Base-by-base conservation (phyloP, 92 coral and sea anemone species). In the Phenganax stokvisi region DNA sequence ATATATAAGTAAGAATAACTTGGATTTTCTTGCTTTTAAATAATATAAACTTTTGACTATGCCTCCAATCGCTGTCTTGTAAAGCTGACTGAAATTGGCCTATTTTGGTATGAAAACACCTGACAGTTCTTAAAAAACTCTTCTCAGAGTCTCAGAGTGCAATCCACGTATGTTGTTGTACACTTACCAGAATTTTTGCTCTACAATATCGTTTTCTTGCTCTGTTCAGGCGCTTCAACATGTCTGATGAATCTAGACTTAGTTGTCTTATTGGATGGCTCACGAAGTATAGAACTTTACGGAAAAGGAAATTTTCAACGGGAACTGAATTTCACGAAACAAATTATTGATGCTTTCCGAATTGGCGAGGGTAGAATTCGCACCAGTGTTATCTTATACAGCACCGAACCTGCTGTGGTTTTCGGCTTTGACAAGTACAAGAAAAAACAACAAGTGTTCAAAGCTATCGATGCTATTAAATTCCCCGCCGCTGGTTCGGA, bases 181-280 rank as follows among this genome's bases (percentile, higher is more conserved):
- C 25, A 20, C 5, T 37, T 37, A 37, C 47, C 47, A 37, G 47
- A 37, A 37, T 2, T 37, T 37, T 37, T 5, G 5, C 47, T 37
- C 12, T 73, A 25, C 1, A 73, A 12, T 54, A 11, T 27, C 51
- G 7, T 20, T 30, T 31, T 30, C 58, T 57, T 10, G 57, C 81
- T 2, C 59, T 28, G 30, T 28, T n/a, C n/a, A 60, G 83, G 61
- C 51, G 63, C 44, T 28, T 63, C 57, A 12, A 37, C 57, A 7
- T 79, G 83, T 73, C 25, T n/a, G 13, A 5, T 10, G 9, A 63
- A 79, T 30, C 83, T 79, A 6, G 83, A 79, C 65, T 56, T 79
- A 16, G 83, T 79, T 27, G 51, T 79, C 16, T 51, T 79, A 9
- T 59, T 79, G 73, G 83, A 79, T 20, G 83, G 83, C n/a, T 79